These are phyloP conservation scores for Sciurus niger DNA, from an alignment of 2,113 vertebrate genomes.

Conservation along the genomic window DNA sequence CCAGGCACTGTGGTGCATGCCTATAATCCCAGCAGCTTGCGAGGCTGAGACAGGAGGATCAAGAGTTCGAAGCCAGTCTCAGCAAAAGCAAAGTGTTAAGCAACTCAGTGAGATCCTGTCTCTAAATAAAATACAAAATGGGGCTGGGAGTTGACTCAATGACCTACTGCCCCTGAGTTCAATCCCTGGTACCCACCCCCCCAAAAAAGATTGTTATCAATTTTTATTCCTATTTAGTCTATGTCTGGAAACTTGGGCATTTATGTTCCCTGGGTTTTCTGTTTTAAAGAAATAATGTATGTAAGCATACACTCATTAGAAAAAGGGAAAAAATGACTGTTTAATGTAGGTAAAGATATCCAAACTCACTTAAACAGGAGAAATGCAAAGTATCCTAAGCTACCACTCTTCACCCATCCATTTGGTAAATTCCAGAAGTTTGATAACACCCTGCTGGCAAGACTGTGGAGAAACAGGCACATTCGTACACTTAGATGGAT, in stretches of 20 bases:
- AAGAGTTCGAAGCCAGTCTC: too few species aligned
- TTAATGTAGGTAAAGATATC: slow-evolving; percentile 5
- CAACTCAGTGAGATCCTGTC: too few species aligned
- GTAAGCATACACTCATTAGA: not conserved
- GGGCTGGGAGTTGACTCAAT: too few species aligned
- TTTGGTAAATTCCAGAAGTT: slow-evolving; percentile 35
- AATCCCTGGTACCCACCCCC: too few species aligned
- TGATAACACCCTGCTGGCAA: not conserved
- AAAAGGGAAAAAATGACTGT: slow-evolving; percentile 16
- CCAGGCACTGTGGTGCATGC: too few species aligned
- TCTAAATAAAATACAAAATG: too few species aligned
- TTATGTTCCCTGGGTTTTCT: not conserved
- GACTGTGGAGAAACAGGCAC: not conserved
- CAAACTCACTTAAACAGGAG: slow-evolving; percentile 51
- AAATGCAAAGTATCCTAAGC: slow-evolving; percentile 46
- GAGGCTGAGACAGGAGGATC: too few species aligned
- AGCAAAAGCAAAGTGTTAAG: too few species aligned
- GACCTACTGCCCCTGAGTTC: too few species aligned
- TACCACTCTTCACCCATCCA: not conserved
- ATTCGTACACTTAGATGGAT: not conserved
- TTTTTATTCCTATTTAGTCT: not conserved
- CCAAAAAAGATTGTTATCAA: not conserved
- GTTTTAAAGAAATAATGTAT: not conserved
- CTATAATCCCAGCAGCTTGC: too few species aligned
- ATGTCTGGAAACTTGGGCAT: not conserved